Evolutionary conservation across 2,113 vertebrate genomes (phyloP).

Genomic region (Rostratula benghalensis): DNA sequence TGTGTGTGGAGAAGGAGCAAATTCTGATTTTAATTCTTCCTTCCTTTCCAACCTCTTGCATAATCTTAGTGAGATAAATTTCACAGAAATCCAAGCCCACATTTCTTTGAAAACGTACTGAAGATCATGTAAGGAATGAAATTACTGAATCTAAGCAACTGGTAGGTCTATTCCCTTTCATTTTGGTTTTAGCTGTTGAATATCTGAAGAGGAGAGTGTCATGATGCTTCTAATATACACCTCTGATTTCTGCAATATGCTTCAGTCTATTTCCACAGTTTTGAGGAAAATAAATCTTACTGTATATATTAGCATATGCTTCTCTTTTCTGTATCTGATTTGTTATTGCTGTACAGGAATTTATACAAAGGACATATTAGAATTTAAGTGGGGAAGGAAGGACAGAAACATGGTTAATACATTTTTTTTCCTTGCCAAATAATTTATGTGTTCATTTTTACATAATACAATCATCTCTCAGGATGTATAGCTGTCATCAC

Average conservation of each 20-base stretch:
- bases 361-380: not conserved
- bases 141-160: not conserved
- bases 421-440: not conserved
- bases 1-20: not conserved
- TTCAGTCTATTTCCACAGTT: not conserved
- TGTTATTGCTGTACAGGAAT: not conserved
- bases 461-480: not conserved
- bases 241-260: not conserved
- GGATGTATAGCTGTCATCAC: not conserved
- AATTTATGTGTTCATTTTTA: not conserved
- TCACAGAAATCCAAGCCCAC: not conserved
- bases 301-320: not conserved
- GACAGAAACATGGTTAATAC: not conserved
- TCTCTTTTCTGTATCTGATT: not conserved
- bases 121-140: not conserved
- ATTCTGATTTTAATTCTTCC: not conserved
- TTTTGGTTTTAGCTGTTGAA: slow-evolving; percentile 13
- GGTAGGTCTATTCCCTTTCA: not conserved
- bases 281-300: not conserved
- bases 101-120: not conserved
- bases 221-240: not conserved
- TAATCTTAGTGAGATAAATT: not conserved
- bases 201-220: not conserved
- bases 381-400: not conserved
- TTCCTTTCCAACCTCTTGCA: not conserved